Evolutionary conservation across 2,797 vertebrate genomes (phyloP).

Genomic region (Numenius phaeopus): DNA sequence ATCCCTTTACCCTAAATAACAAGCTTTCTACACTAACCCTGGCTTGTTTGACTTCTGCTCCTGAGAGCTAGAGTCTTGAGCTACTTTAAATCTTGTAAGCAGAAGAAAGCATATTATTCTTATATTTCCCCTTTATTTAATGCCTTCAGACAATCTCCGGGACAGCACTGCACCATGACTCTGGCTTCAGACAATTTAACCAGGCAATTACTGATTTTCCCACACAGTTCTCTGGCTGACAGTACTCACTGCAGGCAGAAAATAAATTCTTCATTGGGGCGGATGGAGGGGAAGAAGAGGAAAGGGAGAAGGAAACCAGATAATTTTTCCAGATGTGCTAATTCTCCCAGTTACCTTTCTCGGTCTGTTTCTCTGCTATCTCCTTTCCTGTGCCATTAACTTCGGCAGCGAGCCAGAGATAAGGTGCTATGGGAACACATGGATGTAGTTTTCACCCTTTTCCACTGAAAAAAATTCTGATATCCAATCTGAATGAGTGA

Average conservation of each 20-base stretch:
- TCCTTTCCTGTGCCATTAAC: background rate
- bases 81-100: conserved; percentile 45
- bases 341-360: background rate
- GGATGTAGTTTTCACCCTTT: background rate
- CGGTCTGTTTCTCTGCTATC: background rate
- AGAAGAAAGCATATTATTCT: conserved; percentile 6
- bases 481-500: background rate
- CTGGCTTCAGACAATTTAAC: conserved; percentile 6
- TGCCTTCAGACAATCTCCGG: background rate
- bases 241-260: background rate
- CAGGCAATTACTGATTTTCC: background rate
- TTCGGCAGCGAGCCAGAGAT: background rate
- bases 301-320: background rate
- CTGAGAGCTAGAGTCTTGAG: background rate
- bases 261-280: background rate
- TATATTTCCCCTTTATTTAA: conserved; percentile 10
- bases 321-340: background rate
- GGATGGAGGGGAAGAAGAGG: rapidly evolving
- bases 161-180: background rate
- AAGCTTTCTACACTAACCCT: conserved; percentile 33
- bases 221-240: background rate
- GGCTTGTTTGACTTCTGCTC: conserved; percentile 2
- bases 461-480: background rate
- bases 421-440: background rate
- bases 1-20: conserved; percentile 58